Conservation (phyloP, 2,113 vertebrate genomes). For the Anolis sagrei region DNA sequence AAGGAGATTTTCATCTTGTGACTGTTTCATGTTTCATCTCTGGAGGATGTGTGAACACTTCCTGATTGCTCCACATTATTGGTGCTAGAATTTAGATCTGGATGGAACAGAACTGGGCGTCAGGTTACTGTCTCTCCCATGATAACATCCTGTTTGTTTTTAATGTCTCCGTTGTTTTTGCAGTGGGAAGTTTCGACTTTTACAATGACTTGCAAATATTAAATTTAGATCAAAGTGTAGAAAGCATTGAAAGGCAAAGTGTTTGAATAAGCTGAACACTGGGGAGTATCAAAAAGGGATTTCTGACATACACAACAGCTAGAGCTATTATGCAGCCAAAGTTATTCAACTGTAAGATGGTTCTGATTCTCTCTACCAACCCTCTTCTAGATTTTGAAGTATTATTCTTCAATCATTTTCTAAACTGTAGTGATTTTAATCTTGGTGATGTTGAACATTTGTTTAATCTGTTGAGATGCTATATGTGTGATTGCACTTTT, state of each 20-base stretch:
- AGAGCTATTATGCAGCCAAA: neutral
- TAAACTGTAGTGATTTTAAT: neutral
- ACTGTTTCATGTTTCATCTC: neutral
- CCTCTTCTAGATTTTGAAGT: neutral
- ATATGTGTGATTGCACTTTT: slow-evolving; percentile 5
- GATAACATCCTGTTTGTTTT: slow-evolving; percentile 1
- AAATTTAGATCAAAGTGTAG: neutral
- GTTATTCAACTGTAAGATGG: neutral
- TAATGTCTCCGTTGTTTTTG: slow-evolving; percentile 1
- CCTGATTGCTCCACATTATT: slow-evolving; percentile 10
- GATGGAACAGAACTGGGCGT: slow-evolving; percentile 16
- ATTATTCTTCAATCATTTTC: slow-evolving; percentile 6
- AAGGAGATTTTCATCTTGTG: neutral
- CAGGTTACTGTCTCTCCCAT: neutral
- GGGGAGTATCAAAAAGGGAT: neutral
- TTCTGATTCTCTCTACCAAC: too few relatives aligned
- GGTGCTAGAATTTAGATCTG: neutral
- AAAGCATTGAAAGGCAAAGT: neutral
- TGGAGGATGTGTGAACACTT: slow-evolving; percentile 5
- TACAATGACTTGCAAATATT: neutral
- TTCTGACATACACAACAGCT: neutral
- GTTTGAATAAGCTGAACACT: neutral
- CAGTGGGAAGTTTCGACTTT: neutral
- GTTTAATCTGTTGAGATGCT: neutral
- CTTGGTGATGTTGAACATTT: neutral